Evolutionary conservation across 92 coral and sea anemone genomes (phyloP).

Genomic region (Parazoanthus darwini): DNA sequence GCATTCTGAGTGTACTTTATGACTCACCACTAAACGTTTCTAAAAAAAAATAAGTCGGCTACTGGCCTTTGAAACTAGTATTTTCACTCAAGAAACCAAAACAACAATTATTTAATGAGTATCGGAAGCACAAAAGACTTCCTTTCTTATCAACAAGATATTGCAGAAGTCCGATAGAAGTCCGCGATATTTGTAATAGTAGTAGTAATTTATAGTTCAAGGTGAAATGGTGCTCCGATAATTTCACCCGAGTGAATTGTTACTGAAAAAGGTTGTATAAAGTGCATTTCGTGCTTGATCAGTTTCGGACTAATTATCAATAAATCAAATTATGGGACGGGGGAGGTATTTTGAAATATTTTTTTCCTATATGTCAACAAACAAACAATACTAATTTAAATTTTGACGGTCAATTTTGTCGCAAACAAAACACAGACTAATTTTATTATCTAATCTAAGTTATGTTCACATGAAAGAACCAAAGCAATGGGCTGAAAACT

Average conservation of each 20-base stretch:
- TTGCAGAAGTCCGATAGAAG: neutral
- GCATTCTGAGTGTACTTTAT: neutral
- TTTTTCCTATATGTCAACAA: neutral
- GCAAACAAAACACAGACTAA: neutral
- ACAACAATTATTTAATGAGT: neutral
- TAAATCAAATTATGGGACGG: neutral
- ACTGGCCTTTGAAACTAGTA: neutral
- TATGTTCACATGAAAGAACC: too few species aligned
- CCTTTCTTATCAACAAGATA: neutral
- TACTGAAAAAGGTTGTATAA: neutral
- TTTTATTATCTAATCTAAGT: too few species aligned
- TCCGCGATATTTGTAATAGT: neutral
- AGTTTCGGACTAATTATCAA: neutral
- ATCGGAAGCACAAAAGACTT: slow-evolving; percentile 9
- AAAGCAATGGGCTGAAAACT: too few species aligned
- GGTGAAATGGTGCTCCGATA: too few species aligned
- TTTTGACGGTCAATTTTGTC: neutral
- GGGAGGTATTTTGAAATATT: neutral
- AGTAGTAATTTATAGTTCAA: neutral
- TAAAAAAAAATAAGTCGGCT: neutral
- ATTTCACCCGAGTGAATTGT: neutral
- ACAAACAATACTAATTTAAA: neutral
- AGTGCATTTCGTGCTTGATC: neutral
- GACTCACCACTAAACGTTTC: neutral
- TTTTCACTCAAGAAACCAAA: neutral